Evolutionary conservation across 2,888 invertebrate species (phyloP), one percentile per base, ranked within the genome.

Genomic region (Bhutanitis thaidina): DNA sequence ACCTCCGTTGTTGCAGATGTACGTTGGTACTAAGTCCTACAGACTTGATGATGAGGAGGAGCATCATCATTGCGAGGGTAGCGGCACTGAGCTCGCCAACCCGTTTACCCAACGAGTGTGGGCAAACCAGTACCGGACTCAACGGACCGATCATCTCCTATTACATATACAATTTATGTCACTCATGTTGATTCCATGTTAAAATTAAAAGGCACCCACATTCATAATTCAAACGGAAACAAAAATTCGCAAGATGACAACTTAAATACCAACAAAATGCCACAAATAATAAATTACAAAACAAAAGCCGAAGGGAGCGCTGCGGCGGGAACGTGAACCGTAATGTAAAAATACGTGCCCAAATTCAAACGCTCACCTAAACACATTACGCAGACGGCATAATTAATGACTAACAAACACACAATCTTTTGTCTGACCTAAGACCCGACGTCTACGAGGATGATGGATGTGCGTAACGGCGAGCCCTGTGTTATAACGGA

Each of bases 321-420:
- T 29, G 44, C 37, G 25, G 9, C 43, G 14, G n/a, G 10, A 3
- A 36, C n/a, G 27, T 25, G 9, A 47, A 49, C 37, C 27, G 34
- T 30, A 20, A 43, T 27, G 43, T 49, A 49, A 49, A 49, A 49
- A 49, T 38, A 41, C 35, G 12, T 13, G 20, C 4, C 34, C 3
- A 16, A 27, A 49, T 37, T 43, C 32, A 43, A 14, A 16, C 37
- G 41, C 36, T 30, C 49, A 38, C 30, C 49, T 43, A 37, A 43
- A 34, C 34, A 43, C 49, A 20, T 43, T 30, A 43, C 43, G 29
- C 20, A 27, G 27, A 27, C 27, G 25, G 25, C 20, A 43, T 55
- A 52, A 59, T 55, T 53, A 59, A 59, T 59, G 54, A 48, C 38
- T 25, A 38, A 38, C 38, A 43, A 41, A 52, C 46, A 49, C 16